Percentiles rank a stretch among this genome's conserved stretches.
Conservation (phyloP, 2,888 invertebrate species). For the Stomorhina lunata region DNA sequence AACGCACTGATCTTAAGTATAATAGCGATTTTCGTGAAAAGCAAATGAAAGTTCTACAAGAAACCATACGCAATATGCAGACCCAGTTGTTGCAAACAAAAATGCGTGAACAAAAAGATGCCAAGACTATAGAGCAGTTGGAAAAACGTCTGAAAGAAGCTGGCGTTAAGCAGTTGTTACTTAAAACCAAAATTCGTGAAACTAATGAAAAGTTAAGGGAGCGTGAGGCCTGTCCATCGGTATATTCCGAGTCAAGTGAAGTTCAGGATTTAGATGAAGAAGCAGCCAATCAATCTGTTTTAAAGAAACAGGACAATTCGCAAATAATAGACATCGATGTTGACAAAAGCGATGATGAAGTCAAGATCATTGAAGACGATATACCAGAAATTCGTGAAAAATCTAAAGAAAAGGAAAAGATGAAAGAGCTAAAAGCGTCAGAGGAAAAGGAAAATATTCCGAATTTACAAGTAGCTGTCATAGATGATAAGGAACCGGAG, state of each 20-base stretch:
- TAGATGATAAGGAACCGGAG: conserved; percentile 24
- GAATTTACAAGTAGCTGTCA: background rate
- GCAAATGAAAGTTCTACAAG: conserved; percentile 85
- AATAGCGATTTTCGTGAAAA: conserved; percentile 92
- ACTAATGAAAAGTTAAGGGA: conserved; percentile 72
- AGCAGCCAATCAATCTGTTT: background rate
- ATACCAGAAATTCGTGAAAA: conserved; percentile 9
- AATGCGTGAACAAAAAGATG: conserved; percentile 77
- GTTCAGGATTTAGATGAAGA: conserved; percentile 63
- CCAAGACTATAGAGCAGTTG: conserved; percentile 75
- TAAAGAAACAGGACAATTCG: conserved; percentile 48
- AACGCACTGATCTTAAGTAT: conserved; percentile 89
- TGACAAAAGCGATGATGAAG: conserved; percentile 74
- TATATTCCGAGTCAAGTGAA: conserved; percentile 71
- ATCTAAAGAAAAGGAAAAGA: background rate
- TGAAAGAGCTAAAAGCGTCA: background rate
- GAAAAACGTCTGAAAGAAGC: conserved; percentile 78
- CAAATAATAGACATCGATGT: conserved; percentile 74
- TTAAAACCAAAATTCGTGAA: conserved; percentile 79
- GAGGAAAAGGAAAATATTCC: background rate
- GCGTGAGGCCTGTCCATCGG: conserved; percentile 69
- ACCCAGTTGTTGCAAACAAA: conserved; percentile 79
- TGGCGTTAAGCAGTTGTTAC: conserved; percentile 78
- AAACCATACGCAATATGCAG: conserved; percentile 80
- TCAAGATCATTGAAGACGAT: conserved; percentile 73